Conservation (phyloP, 2,888 invertebrate genomes). For the Linyphia triangularis region DNA sequence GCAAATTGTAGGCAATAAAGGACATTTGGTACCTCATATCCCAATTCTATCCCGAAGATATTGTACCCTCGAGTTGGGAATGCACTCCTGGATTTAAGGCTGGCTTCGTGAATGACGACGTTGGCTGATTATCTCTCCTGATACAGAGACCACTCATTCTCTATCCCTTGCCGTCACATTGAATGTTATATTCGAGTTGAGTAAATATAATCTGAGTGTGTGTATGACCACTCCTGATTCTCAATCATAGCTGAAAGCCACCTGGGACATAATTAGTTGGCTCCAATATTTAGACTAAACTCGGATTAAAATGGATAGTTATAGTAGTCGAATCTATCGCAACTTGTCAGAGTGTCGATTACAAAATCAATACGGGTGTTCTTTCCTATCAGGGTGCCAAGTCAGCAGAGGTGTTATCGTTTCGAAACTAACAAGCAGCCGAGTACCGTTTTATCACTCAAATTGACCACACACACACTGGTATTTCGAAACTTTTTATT, state of each 20-base stretch:
- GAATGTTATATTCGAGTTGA: slow-evolving; percentile 36
- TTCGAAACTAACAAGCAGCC: too few relatives aligned
- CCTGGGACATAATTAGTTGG: slow-evolving; percentile 50
- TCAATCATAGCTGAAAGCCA: slow-evolving; percentile 47
- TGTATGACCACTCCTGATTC: slow-evolving; percentile 2
- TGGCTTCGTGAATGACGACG: neutral
- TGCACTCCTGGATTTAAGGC: neutral
- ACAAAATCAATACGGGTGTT: too few relatives aligned
- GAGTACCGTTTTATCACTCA: too few relatives aligned
- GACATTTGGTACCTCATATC: neutral
- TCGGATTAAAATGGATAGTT: slow-evolving; percentile 41
- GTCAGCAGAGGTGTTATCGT: too few relatives aligned
- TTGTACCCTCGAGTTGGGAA: neutral
- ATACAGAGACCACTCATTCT: slow-evolving; percentile 9
- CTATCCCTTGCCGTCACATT: neutral
- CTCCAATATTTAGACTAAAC: slow-evolving; percentile 51
- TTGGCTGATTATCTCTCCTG: slow-evolving; percentile 28
- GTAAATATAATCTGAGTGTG: slow-evolving; percentile 49
- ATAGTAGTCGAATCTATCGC: too few relatives aligned
- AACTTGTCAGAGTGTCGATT: too few relatives aligned
- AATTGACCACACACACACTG: too few relatives aligned
- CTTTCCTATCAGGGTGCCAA: too few relatives aligned
- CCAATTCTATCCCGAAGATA: neutral
- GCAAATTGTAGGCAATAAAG: neutral
- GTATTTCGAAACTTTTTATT: too few relatives aligned